Evolutionary conservation across 1,140 invertebrate genomes (phyloP).

Genomic region (Drosophila ananassae): DNA sequence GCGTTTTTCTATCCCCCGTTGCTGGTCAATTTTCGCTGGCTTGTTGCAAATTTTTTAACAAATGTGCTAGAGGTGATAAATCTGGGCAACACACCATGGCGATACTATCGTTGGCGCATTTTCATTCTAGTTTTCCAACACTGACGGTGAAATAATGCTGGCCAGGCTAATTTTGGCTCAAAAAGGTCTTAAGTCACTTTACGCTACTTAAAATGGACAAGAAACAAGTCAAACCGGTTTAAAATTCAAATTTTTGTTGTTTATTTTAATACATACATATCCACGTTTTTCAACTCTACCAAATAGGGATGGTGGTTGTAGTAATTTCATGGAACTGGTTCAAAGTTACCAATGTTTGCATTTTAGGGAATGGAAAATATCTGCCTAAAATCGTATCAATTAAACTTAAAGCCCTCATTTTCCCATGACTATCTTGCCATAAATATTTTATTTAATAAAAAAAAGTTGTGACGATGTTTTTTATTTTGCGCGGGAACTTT

Average conservation of each 20-base stretch:
- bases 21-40: constrained; percentile 67
- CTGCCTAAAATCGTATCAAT: background rate
- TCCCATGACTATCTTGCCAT: too few species aligned
- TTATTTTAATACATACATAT: background rate
- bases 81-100: constrained; percentile 24
- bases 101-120: constrained; percentile 15
- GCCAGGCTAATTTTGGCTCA: background rate
- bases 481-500: constrained; percentile 40
- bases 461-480: background rate
- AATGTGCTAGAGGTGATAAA: constrained; percentile 40
- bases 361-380: background rate
- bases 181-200: background rate
- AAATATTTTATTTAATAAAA: too few species aligned
- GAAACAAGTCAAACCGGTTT: background rate
- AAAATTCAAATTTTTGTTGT: background rate
- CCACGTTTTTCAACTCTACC: constrained; percentile 3
- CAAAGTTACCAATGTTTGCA: background rate
- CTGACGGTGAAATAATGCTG: background rate
- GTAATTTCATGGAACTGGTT: constrained; percentile 13
- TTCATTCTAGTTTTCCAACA: background rate
- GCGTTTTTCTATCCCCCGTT: constrained; percentile 58
- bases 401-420: background rate
- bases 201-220: background rate
- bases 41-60: constrained; percentile 56
- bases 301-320: constrained; percentile 7